Base-by-base conservation (phyloP, 1,140 invertebrate species). In the Dinoponera quadriceps region DNA sequence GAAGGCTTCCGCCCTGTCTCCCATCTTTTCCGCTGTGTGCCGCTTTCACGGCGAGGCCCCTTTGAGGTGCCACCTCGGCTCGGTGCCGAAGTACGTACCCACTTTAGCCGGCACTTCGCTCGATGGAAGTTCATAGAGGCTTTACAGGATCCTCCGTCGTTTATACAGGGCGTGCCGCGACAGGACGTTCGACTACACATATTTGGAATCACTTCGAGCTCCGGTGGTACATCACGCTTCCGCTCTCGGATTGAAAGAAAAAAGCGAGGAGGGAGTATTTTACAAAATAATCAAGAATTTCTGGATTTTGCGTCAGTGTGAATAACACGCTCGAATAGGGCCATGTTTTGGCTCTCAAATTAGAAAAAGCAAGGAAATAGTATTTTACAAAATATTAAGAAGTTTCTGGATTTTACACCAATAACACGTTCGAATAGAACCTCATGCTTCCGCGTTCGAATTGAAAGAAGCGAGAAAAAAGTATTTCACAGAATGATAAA, bases 21-120 rank as follows among this genome's bases (percentile, higher is more conserved):
- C 55, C 51, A 80, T 81, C 63, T 84, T 84, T 80, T 84, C 82
- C 63, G 20, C 22, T 63, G 73, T 29, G 33, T 54, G 33, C 63
- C 33, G n/a, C 54, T 82, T 63, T 83, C 51, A 57, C 44, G 27
- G 4, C 22, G 55, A 60, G 59, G 22, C 18, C 33, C 27, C 57
- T 84, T 82, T 84, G 83, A 84, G 66, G 22, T 49, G 14, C 33
- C 48, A 44, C 38, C 9, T 44, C 27, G 55, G 59, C 27, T 54
- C 20, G 44, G 38, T 33, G 74, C 54, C 59, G 63, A 77, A 20
- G 14, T 71, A 68, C 54, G 49, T 82, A 84, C 25, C 33, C 77
- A 73, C 68, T 84, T 73, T 84, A 81, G 9, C 22, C 29, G 22
- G 33, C 71, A 83, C 63, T 83, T 29, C 51, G 27, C 55, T 49